These are phyloP conservation scores for Phalacrocorax carbo DNA, from an alignment of 2,113 vertebrate species.

Conservation along the genomic window DNA sequence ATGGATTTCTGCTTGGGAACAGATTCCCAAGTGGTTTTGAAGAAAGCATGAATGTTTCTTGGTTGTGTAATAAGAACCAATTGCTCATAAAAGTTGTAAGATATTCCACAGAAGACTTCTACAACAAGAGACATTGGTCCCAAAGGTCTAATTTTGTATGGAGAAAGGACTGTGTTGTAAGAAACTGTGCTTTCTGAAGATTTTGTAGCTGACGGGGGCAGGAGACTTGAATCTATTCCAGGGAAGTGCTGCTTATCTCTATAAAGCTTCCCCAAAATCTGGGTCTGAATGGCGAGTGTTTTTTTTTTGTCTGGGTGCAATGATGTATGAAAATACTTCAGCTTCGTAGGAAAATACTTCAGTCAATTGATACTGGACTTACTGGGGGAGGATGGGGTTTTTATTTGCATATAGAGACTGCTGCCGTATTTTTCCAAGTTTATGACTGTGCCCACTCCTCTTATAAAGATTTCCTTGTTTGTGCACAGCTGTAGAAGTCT, in stretches of 20 bases:
- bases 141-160: not conserved
- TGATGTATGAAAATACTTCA: not conserved
- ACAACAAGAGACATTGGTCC: not conserved
- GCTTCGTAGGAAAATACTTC: not conserved
- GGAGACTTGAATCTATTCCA: not conserved
- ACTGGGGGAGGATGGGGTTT: not conserved
- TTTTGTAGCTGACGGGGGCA: not conserved
- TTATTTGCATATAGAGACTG: not conserved
- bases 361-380: not conserved
- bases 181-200: not conserved
- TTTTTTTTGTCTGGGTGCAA: not conserved
- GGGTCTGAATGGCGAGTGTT: not conserved
- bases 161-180: not conserved
- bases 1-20: not conserved
- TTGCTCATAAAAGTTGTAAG: not conserved
- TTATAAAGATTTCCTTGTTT: slow-evolving; percentile 23
- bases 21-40: not conserved
- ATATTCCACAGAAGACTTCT: not conserved
- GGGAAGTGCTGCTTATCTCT: not conserved
- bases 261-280: not conserved
- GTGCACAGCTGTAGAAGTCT: not conserved
- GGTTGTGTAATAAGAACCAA: not conserved
- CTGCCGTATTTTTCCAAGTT: slow-evolving; percentile 14
- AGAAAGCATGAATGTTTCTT: not conserved
- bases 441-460: not conserved